Percentiles rank a stretch among this genome's conserved stretches.
Conservation (phyloP, 2,113 vertebrate genomes). For the Antennarius striatus region DNA sequence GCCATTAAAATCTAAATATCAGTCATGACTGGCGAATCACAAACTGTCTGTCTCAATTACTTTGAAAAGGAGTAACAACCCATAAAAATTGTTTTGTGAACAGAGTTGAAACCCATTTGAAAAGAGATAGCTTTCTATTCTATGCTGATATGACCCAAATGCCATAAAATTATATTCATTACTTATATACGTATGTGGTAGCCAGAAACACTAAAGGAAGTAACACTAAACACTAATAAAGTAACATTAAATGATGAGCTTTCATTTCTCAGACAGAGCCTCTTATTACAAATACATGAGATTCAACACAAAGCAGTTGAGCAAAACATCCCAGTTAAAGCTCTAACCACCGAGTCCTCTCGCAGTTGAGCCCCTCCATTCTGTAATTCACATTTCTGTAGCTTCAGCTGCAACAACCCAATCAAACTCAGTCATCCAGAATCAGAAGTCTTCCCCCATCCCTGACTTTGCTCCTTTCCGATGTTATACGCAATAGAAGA, state of each 20-base stretch:
- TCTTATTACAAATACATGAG: slow-evolving; percentile 11
- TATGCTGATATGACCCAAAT: background rate
- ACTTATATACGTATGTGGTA: background rate
- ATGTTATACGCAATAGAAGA: slow-evolving; percentile 29
- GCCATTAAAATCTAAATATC: slow-evolving; percentile 74
- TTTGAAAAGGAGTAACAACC: slow-evolving; percentile 43
- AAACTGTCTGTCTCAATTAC: slow-evolving; percentile 72
- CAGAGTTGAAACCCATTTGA: slow-evolving; percentile 19
- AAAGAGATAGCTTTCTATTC: background rate
- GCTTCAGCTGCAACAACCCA: slow-evolving; percentile 8
- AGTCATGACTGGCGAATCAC: slow-evolving; percentile 60
- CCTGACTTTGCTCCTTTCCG: background rate
- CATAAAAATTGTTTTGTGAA: slow-evolving; percentile 22
- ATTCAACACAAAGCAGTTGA: slow-evolving; percentile 7
- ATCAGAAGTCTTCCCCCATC: background rate
- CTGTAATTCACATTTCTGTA: slow-evolving; percentile 21
- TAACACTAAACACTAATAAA: too few relatives aligned
- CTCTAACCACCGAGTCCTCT: background rate
- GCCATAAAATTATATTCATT: background rate
- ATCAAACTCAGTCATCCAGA: slow-evolving; percentile 36
- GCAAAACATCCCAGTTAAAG: slow-evolving; percentile 15
- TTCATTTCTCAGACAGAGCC: background rate
- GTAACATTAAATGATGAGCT: background rate
- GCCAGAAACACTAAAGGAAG: too few relatives aligned
- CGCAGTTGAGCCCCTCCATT: background rate